These are phyloP conservation scores for Drosophila buzzatii DNA, from an alignment of 2,888 invertebrate species.

Conservation along the genomic window DNA sequence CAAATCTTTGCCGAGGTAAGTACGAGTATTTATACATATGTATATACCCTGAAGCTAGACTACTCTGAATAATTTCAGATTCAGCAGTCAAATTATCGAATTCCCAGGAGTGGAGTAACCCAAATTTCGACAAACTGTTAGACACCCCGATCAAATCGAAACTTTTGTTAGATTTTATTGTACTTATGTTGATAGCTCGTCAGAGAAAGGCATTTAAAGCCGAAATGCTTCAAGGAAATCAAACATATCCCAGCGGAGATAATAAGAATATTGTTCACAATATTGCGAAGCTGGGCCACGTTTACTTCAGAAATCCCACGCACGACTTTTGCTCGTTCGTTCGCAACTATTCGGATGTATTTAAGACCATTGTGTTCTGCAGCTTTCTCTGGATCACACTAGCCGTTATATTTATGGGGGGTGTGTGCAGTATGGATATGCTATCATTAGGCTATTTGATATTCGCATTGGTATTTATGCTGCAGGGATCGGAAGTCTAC, in stretches of 20 bases:
- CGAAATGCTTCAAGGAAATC: conserved; percentile 87
- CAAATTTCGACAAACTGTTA: conserved; percentile 92
- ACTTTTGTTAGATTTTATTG: conserved; percentile 94
- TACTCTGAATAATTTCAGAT: neutral
- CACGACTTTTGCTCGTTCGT: conserved; percentile 93
- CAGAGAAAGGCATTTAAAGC: conserved; percentile 93
- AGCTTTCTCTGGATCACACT: conserved; percentile 98
- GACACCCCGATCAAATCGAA: conserved; percentile 91
- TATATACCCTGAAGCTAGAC: neutral
- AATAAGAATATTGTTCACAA: conserved; percentile 90
- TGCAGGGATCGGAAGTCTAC: conserved; percentile 99
- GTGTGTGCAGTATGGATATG: conserved; percentile 96
- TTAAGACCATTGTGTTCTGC: conserved; percentile 94
- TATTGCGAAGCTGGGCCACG: conserved; percentile 88
- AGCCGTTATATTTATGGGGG: conserved; percentile 98
- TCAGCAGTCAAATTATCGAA: neutral
- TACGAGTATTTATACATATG: conserved; percentile 55
- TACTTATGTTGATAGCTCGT: conserved; percentile 93
- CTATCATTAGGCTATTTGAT: conserved; percentile 98
- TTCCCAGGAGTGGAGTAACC: neutral
- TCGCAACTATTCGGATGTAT: conserved; percentile 95
- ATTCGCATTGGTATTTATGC: conserved; percentile 97
- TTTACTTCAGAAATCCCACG: conserved; percentile 91
- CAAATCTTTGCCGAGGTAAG: conserved; percentile 92
- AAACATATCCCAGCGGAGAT: conserved; percentile 89